phyloP scores from a whole-genome alignment of 2,113 vertebrate genomes.

The Protomyctophum bolini region DNA sequence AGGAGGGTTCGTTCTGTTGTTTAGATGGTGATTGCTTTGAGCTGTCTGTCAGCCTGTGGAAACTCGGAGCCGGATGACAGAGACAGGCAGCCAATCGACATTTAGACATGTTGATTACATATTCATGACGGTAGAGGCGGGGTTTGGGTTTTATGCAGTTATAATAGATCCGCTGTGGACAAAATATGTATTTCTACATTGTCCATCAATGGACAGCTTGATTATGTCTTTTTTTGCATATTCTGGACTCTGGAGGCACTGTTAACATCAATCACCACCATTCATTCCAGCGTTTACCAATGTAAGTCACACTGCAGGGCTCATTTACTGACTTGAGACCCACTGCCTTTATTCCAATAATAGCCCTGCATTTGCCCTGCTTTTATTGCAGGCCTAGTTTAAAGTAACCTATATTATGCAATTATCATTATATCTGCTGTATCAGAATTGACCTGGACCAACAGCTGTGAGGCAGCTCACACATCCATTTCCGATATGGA shows the following conservation, averaged over 20 bases:
- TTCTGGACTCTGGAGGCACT: background rate
- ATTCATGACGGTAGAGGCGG: slow-evolving; percentile 66
- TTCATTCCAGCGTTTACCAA: too few species aligned
- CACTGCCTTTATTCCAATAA: too few species aligned
- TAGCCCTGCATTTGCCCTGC: too few species aligned
- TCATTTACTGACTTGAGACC: too few species aligned
- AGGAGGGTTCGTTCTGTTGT: slow-evolving; percentile 32
- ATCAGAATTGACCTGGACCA: too few species aligned
- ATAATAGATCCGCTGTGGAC: slow-evolving; percentile 31
- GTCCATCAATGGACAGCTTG: background rate
- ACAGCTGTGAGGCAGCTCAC: too few species aligned
- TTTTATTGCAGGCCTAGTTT: too few species aligned
- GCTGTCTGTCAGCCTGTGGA: slow-evolving; percentile 19
- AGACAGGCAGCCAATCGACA: slow-evolving; percentile 47
- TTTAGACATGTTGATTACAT: slow-evolving; percentile 41
- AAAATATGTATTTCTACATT: slow-evolving; percentile 21
- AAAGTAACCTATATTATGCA: too few species aligned
- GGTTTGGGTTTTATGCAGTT: slow-evolving; percentile 25
- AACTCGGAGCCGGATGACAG: slow-evolving; percentile 51
- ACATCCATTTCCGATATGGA: background rate
- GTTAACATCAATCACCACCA: background rate
- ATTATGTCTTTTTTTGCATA: background rate
- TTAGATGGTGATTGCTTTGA: slow-evolving; percentile 46
- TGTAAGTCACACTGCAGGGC: too few species aligned
- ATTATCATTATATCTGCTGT: too few species aligned